Percentiles rank a stretch among this genome's conserved stretches.
Conservation (phyloP, 2,113 vertebrate species). For the Bos taurus region DNA sequence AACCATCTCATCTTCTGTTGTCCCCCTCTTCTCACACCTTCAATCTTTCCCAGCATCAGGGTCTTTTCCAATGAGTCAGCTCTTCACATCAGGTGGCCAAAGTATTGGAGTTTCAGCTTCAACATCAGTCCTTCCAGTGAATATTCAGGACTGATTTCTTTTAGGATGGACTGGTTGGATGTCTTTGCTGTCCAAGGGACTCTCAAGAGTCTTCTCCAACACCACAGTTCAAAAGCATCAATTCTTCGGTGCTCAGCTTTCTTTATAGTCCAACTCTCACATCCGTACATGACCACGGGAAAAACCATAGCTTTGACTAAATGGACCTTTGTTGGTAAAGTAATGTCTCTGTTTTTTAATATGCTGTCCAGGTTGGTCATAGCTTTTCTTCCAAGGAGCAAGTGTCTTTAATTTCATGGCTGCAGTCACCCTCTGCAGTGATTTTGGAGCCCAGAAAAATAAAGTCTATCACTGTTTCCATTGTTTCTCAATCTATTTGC, state of each 20-base stretch:
- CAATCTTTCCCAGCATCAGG: neutral
- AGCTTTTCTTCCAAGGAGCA: neutral
- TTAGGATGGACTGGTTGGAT: neutral
- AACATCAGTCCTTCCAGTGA: neutral
- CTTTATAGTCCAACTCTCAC: neutral
- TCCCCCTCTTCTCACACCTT: neutral
- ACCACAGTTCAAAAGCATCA: neutral
- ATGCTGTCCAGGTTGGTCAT: neutral
- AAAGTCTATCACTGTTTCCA: neutral
- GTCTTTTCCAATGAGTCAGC: neutral
- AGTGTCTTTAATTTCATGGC: neutral
- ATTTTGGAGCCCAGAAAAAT: neutral
- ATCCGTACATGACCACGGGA: neutral
- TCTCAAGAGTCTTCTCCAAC: neutral
- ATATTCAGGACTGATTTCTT: neutral
- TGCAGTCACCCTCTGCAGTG: neutral
- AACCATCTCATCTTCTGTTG: neutral
- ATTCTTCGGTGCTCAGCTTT: rapidly evolving
- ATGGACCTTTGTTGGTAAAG: neutral
- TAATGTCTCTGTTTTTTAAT: neutral
- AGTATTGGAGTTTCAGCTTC: neutral
- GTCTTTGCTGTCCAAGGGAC: neutral
- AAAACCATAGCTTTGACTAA: neutral
- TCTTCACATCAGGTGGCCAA: neutral
- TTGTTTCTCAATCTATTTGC: neutral